Percentiles rank a stretch among this genome's conserved stretches.
Evolutionary conservation across 2,888 invertebrate genomes (phyloP).

Genomic region (Sarcophaga variegata): DNA sequence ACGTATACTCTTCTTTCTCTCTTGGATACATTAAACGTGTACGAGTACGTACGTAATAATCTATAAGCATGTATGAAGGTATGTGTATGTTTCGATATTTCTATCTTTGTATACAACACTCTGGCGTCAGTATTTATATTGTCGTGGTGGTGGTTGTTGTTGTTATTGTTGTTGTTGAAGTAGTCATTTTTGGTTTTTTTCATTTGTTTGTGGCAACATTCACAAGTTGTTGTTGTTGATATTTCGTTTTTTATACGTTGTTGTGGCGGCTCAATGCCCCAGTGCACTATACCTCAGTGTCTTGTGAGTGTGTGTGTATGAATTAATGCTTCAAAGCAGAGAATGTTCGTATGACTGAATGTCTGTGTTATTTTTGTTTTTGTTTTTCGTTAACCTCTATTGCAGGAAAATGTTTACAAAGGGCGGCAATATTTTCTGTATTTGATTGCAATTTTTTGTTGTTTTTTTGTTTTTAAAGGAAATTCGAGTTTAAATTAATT

Average conservation of each 20-base stretch:
- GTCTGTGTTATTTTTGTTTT: background rate
- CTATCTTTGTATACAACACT: background rate
- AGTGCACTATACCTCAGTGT: constrained; percentile 37
- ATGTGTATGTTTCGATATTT: background rate
- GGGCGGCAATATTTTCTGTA: background rate
- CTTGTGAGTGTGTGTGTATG: background rate
- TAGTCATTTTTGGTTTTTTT: constrained; percentile 26
- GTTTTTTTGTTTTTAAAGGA: constrained; percentile 14
- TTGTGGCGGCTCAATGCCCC: constrained; percentile 66
- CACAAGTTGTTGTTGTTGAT: constrained; percentile 14
- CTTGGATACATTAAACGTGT: no score
- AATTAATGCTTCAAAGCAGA: constrained; percentile 9
- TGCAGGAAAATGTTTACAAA: constrained; percentile 39
- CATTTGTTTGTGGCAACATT: constrained; percentile 51
- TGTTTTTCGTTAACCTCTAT: constrained; percentile 10
- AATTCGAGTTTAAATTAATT: constrained; percentile 3
- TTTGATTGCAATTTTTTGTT: background rate
- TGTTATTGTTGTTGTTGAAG: constrained; percentile 13
- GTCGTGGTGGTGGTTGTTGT: constrained; percentile 27
- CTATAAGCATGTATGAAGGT: background rate
- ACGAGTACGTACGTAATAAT: no score
- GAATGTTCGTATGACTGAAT: no score
- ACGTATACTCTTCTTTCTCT: no score
- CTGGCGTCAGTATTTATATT: constrained; percentile 68
- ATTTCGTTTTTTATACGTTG: constrained; percentile 35